Evolutionary conservation across 2,797 vertebrate species (phyloP), one percentile per base, ranked within the genome.

Genomic region (Phoxinus dragarum): DNA sequence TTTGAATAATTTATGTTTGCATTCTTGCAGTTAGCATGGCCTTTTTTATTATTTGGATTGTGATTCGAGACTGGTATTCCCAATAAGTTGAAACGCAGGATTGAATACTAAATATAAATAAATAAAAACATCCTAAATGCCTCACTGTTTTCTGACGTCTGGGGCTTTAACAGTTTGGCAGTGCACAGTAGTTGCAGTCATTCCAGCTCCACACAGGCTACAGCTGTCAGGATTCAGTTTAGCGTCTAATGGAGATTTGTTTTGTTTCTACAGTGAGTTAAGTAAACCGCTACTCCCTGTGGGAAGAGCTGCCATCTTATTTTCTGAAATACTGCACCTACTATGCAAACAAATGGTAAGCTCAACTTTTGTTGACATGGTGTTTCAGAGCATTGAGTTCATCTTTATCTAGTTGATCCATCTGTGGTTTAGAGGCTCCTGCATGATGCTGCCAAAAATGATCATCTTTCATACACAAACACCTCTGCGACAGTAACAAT

Each of bases 261-360:
- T 93, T 90, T 92, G 82, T 91, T 81, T 93, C 95, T 92, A 83
- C 94, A 99, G 98, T 96, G 97, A 99, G 97, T 96, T 99, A 96
- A 97, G 97, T 94, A 99, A 99, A 96, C 96, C 97, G 91, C 96
- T 99, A 93, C 96, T 98, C 96, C 96, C 97, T 95, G 97, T 97
- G 93, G 97, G 97, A 97, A 98, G 96, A 97, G 97, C 97, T 75
- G 96, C 97, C 82, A 90, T 97, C 93, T 95, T 99, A 94, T 95
- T 99, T 93, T 97, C 97, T 94, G 97, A 99, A 98, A 97, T 99
- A 94, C 94, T 99, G 96, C 98, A 98, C 97, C 96, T 98, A 96
- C 97, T 99, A 98, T 99, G 98, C 98, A 99, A 98, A 97, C 98
- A 99, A 96, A 98, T 97, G 98, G 98, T 99, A 90, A 96, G 96